Evolutionary conservation across 2,797 vertebrate genomes (phyloP).

Genomic region (Babyrousa celebensis): DNA sequence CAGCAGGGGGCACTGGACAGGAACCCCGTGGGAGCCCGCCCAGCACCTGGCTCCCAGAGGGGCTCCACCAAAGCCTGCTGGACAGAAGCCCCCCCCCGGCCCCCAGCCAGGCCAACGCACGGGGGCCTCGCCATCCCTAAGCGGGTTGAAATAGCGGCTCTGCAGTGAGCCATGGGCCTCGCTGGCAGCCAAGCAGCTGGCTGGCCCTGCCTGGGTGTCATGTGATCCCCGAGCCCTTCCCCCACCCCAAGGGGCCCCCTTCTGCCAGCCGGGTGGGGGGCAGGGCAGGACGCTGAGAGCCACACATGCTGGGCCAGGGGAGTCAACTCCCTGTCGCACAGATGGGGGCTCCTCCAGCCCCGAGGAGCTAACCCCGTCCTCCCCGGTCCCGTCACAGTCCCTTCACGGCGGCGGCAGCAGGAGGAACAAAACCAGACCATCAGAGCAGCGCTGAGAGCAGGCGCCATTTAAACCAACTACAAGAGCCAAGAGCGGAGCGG

Average conservation of each 20-base stretch:
- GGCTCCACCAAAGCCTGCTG: background rate
- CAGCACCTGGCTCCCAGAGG: background rate
- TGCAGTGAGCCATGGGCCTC: background rate
- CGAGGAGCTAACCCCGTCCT: background rate
- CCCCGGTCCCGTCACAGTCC: background rate
- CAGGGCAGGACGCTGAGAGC: background rate
- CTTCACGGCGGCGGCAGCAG: background rate
- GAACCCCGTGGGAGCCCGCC: background rate
- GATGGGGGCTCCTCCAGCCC: background rate
- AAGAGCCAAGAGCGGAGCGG: accelerated
- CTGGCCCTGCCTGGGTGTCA: constrained; percentile 14
- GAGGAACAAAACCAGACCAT: background rate
- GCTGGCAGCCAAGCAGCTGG: constrained; percentile 75
- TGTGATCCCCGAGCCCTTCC: constrained; percentile 57
- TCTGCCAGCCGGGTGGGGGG: constrained; percentile 30
- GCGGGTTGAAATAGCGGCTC: background rate
- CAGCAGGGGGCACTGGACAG: background rate
- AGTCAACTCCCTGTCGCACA: background rate
- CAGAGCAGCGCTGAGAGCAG: accelerated
- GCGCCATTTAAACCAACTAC: too few species aligned
- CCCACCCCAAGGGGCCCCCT: constrained; percentile 19
- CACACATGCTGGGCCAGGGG: background rate
- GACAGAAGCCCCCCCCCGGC: background rate
- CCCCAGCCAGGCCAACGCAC: background rate
- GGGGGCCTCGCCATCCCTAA: accelerated